These are phyloP conservation scores for Oreohelix idahoensis DNA, from an alignment of 1,140 invertebrate genomes.

Conservation along the genomic window DNA sequence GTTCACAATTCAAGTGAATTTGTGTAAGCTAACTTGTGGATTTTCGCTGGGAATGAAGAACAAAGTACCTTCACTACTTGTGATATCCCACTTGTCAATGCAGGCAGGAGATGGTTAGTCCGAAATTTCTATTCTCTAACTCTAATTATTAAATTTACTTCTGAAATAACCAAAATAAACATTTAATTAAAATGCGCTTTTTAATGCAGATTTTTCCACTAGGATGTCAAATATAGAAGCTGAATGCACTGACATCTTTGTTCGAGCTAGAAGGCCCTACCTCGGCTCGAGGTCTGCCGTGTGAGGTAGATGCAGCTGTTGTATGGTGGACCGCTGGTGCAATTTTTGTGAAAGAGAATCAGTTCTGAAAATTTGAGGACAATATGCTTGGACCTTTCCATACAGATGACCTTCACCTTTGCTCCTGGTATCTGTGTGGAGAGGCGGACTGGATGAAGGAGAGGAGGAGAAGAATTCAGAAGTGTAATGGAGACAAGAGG, in stretches of 20 bases:
- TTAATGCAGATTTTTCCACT: too few relatives aligned
- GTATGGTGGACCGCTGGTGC: background rate
- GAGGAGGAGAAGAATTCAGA: background rate
- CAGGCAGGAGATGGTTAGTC: too few relatives aligned
- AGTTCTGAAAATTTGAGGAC: conserved; percentile 13
- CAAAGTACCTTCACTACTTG: too few relatives aligned
- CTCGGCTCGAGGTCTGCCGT: background rate
- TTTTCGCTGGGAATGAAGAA: too few relatives aligned
- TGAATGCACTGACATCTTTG: background rate
- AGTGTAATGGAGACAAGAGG: conserved; percentile 29
- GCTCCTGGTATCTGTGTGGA: conserved; percentile 33
- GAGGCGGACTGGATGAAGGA: conserved; percentile 23
- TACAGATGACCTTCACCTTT: conserved; percentile 22
- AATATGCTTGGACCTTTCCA: background rate
- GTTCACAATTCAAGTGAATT: too few relatives aligned
- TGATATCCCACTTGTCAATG: too few relatives aligned
- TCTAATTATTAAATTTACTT: too few relatives aligned
- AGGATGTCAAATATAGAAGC: conserved; percentile 1
- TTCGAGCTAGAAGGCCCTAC: background rate
- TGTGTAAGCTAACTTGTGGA: too few relatives aligned
- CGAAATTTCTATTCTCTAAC: too few relatives aligned
- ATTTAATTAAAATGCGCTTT: too few relatives aligned
- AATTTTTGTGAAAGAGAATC: conserved; percentile 9
- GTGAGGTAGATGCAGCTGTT: conserved; percentile 18
- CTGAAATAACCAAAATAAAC: too few relatives aligned